These are phyloP conservation scores for Crocidura indochinensis DNA, from an alignment of 2,797 vertebrate species.

Conservation along the genomic window DNA sequence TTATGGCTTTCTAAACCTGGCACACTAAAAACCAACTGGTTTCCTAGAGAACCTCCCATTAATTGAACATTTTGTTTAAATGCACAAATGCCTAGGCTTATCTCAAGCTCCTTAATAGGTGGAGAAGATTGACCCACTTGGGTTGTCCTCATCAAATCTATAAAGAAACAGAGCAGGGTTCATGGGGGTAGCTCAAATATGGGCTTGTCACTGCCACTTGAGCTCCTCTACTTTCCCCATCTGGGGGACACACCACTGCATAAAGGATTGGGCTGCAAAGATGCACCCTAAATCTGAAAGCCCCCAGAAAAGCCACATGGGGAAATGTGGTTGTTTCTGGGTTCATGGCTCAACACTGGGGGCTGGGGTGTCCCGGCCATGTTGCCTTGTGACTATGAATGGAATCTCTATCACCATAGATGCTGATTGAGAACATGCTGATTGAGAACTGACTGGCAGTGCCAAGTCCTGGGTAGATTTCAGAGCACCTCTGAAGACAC, in stretches of 20 bases:
- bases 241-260: neutral
- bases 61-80: neutral
- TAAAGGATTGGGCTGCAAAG: neutral
- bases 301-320: neutral
- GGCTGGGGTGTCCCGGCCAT: neutral
- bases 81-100: neutral
- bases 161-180: neutral
- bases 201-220: neutral
- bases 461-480: accelerated
- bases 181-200: neutral
- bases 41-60: neutral
- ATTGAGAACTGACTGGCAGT: neutral
- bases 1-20: neutral
- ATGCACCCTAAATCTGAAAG: neutral
- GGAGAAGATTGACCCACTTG: too few relatives aligned
- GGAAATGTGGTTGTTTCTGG: neutral
- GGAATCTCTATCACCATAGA: neutral
- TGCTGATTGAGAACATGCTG: neutral
- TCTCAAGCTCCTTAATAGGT: too few relatives aligned
- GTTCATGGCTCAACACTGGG: neutral
- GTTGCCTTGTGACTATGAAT: neutral
- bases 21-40: neutral
- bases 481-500: neutral
- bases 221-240: neutral
- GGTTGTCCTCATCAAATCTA: neutral